phyloP scores from a whole-genome alignment of 2,888 invertebrate genomes.

The Abrostola triplasia region DNA sequence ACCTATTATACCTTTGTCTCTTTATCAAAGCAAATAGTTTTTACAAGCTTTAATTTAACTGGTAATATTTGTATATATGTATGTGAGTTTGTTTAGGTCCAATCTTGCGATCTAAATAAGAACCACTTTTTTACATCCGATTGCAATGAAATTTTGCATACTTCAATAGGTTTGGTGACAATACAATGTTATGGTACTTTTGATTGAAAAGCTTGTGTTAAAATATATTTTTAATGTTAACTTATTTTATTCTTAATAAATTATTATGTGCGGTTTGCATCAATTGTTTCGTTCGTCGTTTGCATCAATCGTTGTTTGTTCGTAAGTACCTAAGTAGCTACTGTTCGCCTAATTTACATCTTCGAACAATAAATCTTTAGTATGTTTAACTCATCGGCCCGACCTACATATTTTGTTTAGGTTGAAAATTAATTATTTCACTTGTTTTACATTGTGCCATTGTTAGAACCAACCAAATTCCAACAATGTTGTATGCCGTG shows the following conservation, averaged over 20 bases:
- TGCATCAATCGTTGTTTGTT: conserved; percentile 14
- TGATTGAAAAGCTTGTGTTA: too few species aligned
- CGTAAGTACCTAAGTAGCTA: conserved; percentile 1
- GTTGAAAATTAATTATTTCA: conserved; percentile 34
- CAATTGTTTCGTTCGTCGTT: conserved; percentile 21
- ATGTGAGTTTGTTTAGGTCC: too few species aligned
- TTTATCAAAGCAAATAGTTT: background rate
- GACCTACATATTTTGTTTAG: conserved; percentile 38
- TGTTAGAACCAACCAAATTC: conserved; percentile 6
- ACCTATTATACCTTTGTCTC: background rate
- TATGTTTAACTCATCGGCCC: conserved; percentile 45
- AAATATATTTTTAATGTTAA: too few species aligned
- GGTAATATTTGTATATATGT: too few species aligned
- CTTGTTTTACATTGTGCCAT: conserved; percentile 21
- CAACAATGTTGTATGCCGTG: conserved; percentile 7
- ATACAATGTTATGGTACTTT: too few species aligned
- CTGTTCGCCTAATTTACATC: conserved; percentile 37
- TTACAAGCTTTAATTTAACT: too few species aligned
- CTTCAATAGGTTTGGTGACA: too few species aligned
- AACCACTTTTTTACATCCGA: too few species aligned
- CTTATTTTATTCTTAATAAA: conserved; percentile 2
- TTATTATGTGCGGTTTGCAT: conserved; percentile 15
- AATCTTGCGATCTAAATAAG: too few species aligned
- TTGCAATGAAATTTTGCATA: too few species aligned
- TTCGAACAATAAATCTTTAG: conserved; percentile 32